A percentile compares a stretch with the other conserved stretches of the same genome.
These are phyloP conservation scores for Dasypogon diadema DNA, from an alignment of 2,888 invertebrate genomes.

Conservation along the genomic window DNA sequence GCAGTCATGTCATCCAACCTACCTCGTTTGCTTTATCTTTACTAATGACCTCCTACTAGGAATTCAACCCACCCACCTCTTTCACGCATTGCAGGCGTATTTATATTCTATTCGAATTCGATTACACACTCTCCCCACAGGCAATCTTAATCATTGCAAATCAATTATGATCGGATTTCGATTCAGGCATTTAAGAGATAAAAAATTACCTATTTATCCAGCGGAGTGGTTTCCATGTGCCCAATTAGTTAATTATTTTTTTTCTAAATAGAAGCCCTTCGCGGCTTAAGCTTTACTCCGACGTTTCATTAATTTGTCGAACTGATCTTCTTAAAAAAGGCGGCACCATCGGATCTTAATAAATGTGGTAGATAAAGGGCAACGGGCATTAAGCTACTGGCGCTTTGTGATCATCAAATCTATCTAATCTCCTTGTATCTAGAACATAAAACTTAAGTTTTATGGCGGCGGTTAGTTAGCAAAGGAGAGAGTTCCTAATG, in stretches of 20 bases:
- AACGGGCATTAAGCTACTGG: constrained; percentile 5
- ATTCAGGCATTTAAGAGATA: constrained; percentile 17
- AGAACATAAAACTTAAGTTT: constrained; percentile 41
- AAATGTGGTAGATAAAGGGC: not conserved
- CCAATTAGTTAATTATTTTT: constrained; percentile 16
- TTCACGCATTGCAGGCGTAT: too few relatives aligned
- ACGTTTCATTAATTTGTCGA: constrained; percentile 9
- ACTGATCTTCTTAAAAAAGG: not conserved
- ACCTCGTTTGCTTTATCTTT: too few relatives aligned
- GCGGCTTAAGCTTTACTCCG: not conserved
- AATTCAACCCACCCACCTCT: too few relatives aligned
- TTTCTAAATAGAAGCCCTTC: constrained; percentile 12
- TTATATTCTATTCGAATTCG: too few relatives aligned
- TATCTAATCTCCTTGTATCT: constrained; percentile 34
- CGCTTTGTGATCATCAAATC: constrained; percentile 1
- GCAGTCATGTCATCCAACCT: too few relatives aligned
- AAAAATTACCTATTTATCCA: constrained; percentile 15
- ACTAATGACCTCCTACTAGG: too few relatives aligned
- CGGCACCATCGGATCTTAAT: not conserved
- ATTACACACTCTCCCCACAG: not conserved
- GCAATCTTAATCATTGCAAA: constrained; percentile 13
- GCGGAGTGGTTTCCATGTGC: constrained; percentile 3
- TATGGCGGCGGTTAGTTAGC: constrained; percentile 26
- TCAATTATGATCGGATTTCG: constrained; percentile 36
- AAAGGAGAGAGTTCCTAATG: constrained; percentile 14